Base-by-base conservation (phyloP, 2,888 invertebrate species). In the Hydrotaea diabolus region DNA sequence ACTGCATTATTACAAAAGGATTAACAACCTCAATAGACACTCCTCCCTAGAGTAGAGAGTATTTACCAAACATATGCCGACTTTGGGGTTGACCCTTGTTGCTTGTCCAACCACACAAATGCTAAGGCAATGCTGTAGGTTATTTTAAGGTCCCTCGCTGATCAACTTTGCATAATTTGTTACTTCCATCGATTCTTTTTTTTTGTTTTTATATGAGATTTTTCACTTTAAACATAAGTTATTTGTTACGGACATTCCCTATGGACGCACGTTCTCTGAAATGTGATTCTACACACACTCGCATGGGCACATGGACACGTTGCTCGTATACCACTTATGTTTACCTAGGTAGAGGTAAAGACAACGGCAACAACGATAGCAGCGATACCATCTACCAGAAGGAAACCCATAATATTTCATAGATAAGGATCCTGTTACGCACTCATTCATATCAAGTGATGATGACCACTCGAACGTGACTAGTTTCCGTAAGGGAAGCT, bases 391-490 rank as follows among this genome's bases (percentile, higher is more conserved):
- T 5, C 36, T n/a, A n/a, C n/a, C 36, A 39, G 21, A 46, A 55
- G 55, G 53, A 55, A 55, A 72, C 72, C 55, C 62, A 26, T 62
- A 62, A 66, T 66, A 66, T 66, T 66, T 66, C 66, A 57, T 19
- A 59, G 21, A 73, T 73, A 59, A 21, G 43, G 73, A 66, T 66
- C 66, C 43, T 21, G 66, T 66, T 64, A 76, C 53, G 39, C 53
- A 55, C 55, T 59, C 71, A 49, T 59, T 72, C 19, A 73, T 80
- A 74, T 57, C 74, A 66, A 80, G 74, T 80, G 80, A 69, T 74
- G 80, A 80, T 74, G 80, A 69, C 57, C 80, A 80, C 74, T 80
- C 66, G 66, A 80, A 80, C 80, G 80, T 80, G 80, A 80, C 80
- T 80, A 66, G 74, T 80, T 80, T 74, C 69, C 43, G 43, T 57